phyloP scores from a whole-genome alignment of 2,113 vertebrate species.

The Cyanocitta stelleri region DNA sequence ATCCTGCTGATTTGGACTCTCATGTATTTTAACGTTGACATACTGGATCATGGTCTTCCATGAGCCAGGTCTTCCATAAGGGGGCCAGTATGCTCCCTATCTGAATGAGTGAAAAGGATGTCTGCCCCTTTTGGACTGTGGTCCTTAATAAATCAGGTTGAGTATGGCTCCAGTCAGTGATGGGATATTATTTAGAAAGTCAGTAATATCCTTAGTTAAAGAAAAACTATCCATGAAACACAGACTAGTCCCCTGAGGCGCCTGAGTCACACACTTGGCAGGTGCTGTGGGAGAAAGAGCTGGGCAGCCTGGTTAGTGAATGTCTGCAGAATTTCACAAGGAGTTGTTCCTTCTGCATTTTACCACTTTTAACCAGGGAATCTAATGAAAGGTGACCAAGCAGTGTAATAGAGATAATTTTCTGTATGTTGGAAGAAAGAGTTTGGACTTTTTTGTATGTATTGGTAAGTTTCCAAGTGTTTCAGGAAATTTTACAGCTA shows the following conservation, averaged over 20 bases:
- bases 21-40: fast-evolving
- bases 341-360: not conserved
- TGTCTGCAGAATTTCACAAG: not conserved
- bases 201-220: not conserved
- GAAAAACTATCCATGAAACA: not conserved
- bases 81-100: not conserved
- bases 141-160: not conserved
- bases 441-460: not conserved
- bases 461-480: not conserved
- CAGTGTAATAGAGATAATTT: not conserved
- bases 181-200: not conserved
- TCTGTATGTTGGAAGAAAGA: not conserved
- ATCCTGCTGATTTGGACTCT: not conserved
- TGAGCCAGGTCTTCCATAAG: not conserved
- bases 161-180: not conserved
- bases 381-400: fast-evolving
- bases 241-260: fast-evolving
- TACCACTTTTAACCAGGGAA: not conserved
- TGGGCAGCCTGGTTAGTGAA: not conserved
- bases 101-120: not conserved
- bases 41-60: not conserved
- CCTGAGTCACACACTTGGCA: not conserved
- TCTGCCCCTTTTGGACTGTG: not conserved
- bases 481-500: not conserved
- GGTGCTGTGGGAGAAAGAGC: not conserved